These are phyloP conservation scores for Boloria euphrosyne DNA, from an alignment of 2,888 invertebrate species.

Conservation along the genomic window DNA sequence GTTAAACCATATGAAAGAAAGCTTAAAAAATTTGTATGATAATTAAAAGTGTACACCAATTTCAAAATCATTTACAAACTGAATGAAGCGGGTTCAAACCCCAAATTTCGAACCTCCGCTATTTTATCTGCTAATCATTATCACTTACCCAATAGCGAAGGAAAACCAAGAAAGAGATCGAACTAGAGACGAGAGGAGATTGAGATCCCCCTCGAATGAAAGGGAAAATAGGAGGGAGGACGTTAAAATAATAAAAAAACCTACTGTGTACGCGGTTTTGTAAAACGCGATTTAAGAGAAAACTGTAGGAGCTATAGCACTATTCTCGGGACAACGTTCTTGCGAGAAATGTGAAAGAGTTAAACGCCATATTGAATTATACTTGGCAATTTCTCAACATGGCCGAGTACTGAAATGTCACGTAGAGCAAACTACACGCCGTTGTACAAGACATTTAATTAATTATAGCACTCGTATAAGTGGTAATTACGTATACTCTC, in stretches of 20 bases:
- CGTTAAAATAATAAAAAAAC: not conserved
- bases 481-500: constrained; percentile 8
- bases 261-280: not conserved
- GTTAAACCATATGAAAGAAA: too few species aligned
- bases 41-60: too few species aligned
- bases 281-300: not conserved
- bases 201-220: too few species aligned
- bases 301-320: not conserved
- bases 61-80: too few species aligned
- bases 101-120: too few species aligned
- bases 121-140: too few species aligned
- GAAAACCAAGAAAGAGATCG: too few species aligned
- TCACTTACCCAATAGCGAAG: too few species aligned
- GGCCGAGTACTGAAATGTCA: not conserved
- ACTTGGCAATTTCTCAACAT: constrained; percentile 10
- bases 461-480: not conserved
- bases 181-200: too few species aligned
- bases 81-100: too few species aligned
- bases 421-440: constrained; percentile 1
- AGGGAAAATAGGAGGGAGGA: too few species aligned
- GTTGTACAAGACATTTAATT: constrained; percentile 13
- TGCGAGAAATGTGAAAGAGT: not conserved
- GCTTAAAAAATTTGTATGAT: too few species aligned
- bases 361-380: constrained; percentile 9
- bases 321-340: not conserved